Conservation (phyloP, 1,140 invertebrate genomes). For the Musca domestica region DNA sequence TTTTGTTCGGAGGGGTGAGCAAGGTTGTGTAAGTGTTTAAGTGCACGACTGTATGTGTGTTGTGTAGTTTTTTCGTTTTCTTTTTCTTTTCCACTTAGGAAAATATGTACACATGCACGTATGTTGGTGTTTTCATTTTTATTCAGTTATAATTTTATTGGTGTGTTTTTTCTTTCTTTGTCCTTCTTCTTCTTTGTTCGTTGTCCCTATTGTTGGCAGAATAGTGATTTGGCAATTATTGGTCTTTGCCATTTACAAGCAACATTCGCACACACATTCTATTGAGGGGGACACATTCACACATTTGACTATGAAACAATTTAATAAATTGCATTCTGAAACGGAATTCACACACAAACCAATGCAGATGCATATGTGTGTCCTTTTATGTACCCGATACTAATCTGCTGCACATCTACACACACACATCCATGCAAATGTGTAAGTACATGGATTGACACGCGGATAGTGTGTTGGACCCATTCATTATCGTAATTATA, state of each 20-base stretch:
- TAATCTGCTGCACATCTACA: too few relatives aligned
- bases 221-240: slow-evolving; percentile 21
- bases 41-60: background rate
- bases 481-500: slow-evolving; percentile 13
- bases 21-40: background rate
- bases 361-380: background rate
- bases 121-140: background rate
- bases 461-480: background rate
- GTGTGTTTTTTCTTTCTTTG: background rate
- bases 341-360: background rate
- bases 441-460: too few relatives aligned
- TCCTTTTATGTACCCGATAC: background rate
- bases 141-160: background rate
- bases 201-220: slow-evolving; percentile 3
- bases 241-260: background rate
- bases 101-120: background rate
- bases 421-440: too few relatives aligned
- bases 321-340: slow-evolving; percentile 12
- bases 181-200: too few relatives aligned
- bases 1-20: background rate
- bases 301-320: background rate
- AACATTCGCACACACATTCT: background rate
- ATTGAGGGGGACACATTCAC: background rate
- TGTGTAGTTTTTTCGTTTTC: slow-evolving; percentile 10
- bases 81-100: background rate